Percentiles rank a stretch among this genome's conserved stretches.
Evolutionary conservation across 2,888 invertebrate genomes (phyloP).

Genomic region (Gari tellinella): DNA sequence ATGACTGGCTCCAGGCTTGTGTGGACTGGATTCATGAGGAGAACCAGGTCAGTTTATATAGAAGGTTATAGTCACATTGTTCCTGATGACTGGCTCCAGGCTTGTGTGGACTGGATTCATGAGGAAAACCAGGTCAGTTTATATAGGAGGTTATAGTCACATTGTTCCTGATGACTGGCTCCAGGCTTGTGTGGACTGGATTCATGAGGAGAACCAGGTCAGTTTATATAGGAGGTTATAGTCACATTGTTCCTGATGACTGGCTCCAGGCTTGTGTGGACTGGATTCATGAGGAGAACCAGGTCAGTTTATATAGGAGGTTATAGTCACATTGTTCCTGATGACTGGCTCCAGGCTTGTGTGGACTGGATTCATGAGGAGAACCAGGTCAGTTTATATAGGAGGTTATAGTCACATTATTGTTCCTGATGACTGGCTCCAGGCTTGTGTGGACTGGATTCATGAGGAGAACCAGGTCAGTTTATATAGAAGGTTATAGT

Average conservation of each 20-base stretch:
- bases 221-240: too few species aligned
- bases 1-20: slow-evolving; percentile 82
- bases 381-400: slow-evolving; percentile 76
- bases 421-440: slow-evolving; percentile 81
- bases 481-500: too few species aligned
- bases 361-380: slow-evolving; percentile 81
- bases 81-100: slow-evolving; percentile 81
- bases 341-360: slow-evolving; percentile 82
- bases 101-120: slow-evolving; percentile 82
- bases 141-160: too few species aligned
- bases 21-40: slow-evolving; percentile 81
- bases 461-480: slow-evolving; percentile 77
- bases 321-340: too few species aligned
- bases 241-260: slow-evolving; percentile 77
- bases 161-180: slow-evolving; percentile 81
- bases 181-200: slow-evolving; percentile 82
- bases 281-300: slow-evolving; percentile 79
- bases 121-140: slow-evolving; percentile 78
- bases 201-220: slow-evolving; percentile 79
- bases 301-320: too few species aligned
- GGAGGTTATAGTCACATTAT: slow-evolving; percentile 64
- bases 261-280: slow-evolving; percentile 82
- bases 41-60: slow-evolving; percentile 76
- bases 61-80: too few species aligned
- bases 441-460: slow-evolving; percentile 82